phyloP scores from a whole-genome alignment of 2,797 vertebrate species.

The Balearica regulorum region DNA sequence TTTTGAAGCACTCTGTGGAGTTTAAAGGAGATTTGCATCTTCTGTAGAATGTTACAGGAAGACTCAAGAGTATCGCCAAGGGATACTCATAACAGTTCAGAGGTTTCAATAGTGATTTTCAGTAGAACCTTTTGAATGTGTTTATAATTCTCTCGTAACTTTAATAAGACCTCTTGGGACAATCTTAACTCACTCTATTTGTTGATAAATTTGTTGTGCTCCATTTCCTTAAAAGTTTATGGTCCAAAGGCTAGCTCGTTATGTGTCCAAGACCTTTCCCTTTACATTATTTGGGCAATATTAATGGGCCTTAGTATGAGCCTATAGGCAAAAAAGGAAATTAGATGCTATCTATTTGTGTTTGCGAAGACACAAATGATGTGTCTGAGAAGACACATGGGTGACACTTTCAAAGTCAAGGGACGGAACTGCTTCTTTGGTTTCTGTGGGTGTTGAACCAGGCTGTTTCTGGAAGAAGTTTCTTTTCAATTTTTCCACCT shows the following conservation, averaged over 20 bases:
- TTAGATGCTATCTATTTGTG: background rate
- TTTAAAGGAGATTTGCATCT: background rate
- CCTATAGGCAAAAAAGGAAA: background rate
- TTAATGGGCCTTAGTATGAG: background rate
- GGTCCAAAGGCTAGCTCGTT: background rate
- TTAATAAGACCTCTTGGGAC: background rate
- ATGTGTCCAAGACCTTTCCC: background rate
- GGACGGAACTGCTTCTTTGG: background rate
- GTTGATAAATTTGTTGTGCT: background rate
- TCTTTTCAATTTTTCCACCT: background rate
- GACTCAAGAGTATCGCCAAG: background rate
- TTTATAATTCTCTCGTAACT: background rate
- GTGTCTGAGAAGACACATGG: background rate
- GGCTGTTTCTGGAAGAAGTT: background rate
- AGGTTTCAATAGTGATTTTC: background rate
- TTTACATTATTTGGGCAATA: background rate
- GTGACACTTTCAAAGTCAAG: background rate
- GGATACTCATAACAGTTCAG: background rate
- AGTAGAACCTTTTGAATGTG: background rate
- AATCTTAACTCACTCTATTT: background rate
- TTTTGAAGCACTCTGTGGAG: background rate
- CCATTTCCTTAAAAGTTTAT: background rate
- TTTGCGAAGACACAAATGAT: background rate
- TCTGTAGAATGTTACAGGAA: background rate
- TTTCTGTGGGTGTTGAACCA: background rate